Base-by-base conservation (phyloP, 2,797 vertebrate genomes). In the Periparus ater region DNA sequence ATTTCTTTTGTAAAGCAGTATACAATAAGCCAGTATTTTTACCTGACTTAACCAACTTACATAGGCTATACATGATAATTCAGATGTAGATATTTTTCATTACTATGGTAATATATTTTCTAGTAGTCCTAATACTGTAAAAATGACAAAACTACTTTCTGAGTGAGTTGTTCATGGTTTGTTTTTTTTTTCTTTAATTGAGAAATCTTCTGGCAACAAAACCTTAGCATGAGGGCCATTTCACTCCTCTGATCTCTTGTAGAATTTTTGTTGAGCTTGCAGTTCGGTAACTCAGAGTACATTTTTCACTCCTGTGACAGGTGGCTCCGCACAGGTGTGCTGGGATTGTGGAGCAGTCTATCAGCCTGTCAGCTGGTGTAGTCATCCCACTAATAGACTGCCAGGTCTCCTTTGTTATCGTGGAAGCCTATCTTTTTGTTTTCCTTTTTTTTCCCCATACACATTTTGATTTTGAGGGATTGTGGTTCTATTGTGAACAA, bases 311-410 rank as follows among this genome's bases (percentile, higher is more conserved):
- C 66, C 71, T 51, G 0, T 92, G 82, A 86, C 92, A 96, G 71
- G 87, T 87, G 65, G 60, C 40, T 91, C 47, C 48, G 48, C 12
- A 88, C 95, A 96, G 93, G 92, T 95, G 88, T 89, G 68, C 57
- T 88, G 74, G 80, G 29, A 91, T 82, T 85, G 75, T 40, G 74
- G 17, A 68, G 79, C 75, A 91, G 78, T 77, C 89, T 95, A 63
- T 96, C 91, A 93, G 44, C 42, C 91, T 96, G 87, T 96, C 97
- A 97, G 68, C 62, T 79, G 87, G 62, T 61, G 26, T 29, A 23
- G 74, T 11, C 54, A 1, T 91, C 97, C 94, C 51, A 82, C 78
- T 94, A 95, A 68, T 82, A 96, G 94, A 95, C 47, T 88, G 75
- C 78, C 66, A 89, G 48, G 34, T 57, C 47, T 36, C 68, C 42